Evolutionary conservation across 2,797 vertebrate species (phyloP), one percentile per base, ranked within the genome.

Genomic region (Xerus rutilus): DNA sequence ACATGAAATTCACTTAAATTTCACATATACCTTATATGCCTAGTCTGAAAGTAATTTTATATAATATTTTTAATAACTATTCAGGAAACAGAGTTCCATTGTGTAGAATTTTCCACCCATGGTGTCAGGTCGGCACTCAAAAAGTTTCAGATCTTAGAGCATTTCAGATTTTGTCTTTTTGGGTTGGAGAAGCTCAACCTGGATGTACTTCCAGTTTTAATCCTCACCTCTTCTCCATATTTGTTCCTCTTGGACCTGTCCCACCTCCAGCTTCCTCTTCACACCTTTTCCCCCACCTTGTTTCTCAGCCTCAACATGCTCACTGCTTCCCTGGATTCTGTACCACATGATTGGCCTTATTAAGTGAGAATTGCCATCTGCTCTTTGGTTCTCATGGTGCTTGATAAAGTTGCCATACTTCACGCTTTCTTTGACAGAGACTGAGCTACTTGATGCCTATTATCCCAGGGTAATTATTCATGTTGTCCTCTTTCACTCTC

Each of bases 291-390:
- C 18, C 30, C 73, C 35, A 35, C 6, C 0, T 77, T 52, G 67
- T 77, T 39, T 77, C 2, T 49, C 39, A 54, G 64, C 25, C 30
- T 9, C 10, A 39, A 0, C 0, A 0, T 18, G n/a, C 69, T 20
- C 2, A 8, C 32, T n/a, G 52, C 54, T 47, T 18, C 0, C 49
- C 54, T 12, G 64, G 69, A 43, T 70, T 57, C 52, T 9, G 35
- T 32, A 23, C 84, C 30, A 0, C 3, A 21, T 47, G 49, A 7
- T 21, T 76, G 89, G n/a, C 59, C 49, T 81, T 45, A 18, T 13
- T 74, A 12, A 32, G 21, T 54, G 64, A 86, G 43, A 65, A 69
- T 1, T 8, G 12, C 69, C 52, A 25, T 14, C 57, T 8, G 21
- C 28, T 28, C 70, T 65, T 59, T 17, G 64, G 43, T 83, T 32